Conservation (phyloP, 2,888 invertebrate genomes). For the Arge pagana region DNA sequence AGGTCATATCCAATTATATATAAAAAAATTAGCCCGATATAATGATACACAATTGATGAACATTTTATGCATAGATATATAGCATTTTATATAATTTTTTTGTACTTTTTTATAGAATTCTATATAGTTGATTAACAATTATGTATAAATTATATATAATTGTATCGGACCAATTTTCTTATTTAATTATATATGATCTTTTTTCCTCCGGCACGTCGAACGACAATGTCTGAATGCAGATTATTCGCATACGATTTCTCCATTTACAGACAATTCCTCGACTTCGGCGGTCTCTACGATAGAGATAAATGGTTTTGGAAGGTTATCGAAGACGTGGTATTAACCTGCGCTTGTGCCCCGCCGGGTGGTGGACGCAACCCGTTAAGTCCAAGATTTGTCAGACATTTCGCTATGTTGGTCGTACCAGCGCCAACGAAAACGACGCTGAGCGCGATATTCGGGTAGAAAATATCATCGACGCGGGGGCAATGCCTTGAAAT, state of each 20-base stretch:
- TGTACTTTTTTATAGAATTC: too few species aligned
- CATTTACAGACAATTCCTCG: conserved; percentile 74
- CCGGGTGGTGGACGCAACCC: conserved; percentile 90
- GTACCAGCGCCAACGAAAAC: conserved; percentile 80
- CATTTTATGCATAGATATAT: too few species aligned
- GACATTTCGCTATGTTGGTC: conserved; percentile 86
- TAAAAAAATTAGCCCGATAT: too few species aligned
- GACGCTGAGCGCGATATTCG: conserved; percentile 79
- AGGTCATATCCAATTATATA: too few species aligned
- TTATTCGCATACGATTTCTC: conserved; percentile 25
- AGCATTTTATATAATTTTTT: too few species aligned
- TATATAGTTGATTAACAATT: background rate
- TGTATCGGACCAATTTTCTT: too few species aligned
- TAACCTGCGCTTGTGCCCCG: conserved; percentile 85
- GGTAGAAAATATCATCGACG: conserved; percentile 32
- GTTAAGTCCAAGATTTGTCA: conserved; percentile 79
- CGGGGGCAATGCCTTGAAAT: background rate
- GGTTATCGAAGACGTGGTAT: conserved; percentile 79
- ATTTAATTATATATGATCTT: background rate
- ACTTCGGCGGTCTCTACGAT: conserved; percentile 84
- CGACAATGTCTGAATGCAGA: background rate
- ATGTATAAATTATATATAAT: too few species aligned
- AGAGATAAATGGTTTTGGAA: conserved; percentile 89
- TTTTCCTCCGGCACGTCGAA: background rate
- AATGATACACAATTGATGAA: too few species aligned